These are phyloP conservation scores for Agrenia bidenticulata DNA, from an alignment of 2,888 invertebrate genomes.

Conservation along the genomic window DNA sequence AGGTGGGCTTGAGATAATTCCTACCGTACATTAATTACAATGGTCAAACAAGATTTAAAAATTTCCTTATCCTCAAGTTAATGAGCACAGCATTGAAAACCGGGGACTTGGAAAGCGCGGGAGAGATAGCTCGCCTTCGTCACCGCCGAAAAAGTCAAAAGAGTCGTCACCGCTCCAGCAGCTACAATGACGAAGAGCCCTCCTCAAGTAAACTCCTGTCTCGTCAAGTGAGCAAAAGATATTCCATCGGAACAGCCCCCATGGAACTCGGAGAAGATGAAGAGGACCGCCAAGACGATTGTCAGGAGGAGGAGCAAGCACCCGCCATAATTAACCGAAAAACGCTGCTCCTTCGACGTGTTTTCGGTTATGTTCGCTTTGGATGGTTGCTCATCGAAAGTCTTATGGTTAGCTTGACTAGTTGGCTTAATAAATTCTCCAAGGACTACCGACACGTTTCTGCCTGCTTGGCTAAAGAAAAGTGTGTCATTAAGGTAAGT, in stretches of 20 bases:
- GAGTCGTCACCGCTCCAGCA: background rate
- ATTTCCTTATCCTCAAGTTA: slow-evolving; percentile 20
- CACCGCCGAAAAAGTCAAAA: background rate
- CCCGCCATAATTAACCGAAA: slow-evolving; percentile 21
- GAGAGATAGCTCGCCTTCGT: background rate
- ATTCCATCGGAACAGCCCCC: slow-evolving; percentile 1
- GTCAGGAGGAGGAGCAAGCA: slow-evolving; percentile 16
- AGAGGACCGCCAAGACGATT: slow-evolving; percentile 28
- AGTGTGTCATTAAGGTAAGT: slow-evolving; percentile 78
- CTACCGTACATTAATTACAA: too few species aligned
- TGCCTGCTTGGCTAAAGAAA: slow-evolving; percentile 81
- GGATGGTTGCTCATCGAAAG: slow-evolving; percentile 73
- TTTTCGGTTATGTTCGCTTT: slow-evolving; percentile 63
- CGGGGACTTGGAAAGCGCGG: slow-evolving; percentile 22
- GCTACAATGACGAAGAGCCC: background rate
- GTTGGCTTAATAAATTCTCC: slow-evolving; percentile 81
- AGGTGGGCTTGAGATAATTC: slow-evolving; percentile 60
- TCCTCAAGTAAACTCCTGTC: slow-evolving; percentile 1
- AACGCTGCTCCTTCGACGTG: slow-evolving; percentile 54
- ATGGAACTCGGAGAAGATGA: slow-evolving; percentile 28
- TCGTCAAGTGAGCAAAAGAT: background rate
- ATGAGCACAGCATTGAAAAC: slow-evolving; percentile 44
- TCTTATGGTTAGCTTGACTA: slow-evolving; percentile 76
- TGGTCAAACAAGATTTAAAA: too few species aligned
- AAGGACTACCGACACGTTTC: slow-evolving; percentile 94